A percentile compares a stretch with the other conserved stretches of the same genome.
These are phyloP conservation scores for Zeus faber DNA, from an alignment of 2,113 vertebrate species.

Conservation along the genomic window DNA sequence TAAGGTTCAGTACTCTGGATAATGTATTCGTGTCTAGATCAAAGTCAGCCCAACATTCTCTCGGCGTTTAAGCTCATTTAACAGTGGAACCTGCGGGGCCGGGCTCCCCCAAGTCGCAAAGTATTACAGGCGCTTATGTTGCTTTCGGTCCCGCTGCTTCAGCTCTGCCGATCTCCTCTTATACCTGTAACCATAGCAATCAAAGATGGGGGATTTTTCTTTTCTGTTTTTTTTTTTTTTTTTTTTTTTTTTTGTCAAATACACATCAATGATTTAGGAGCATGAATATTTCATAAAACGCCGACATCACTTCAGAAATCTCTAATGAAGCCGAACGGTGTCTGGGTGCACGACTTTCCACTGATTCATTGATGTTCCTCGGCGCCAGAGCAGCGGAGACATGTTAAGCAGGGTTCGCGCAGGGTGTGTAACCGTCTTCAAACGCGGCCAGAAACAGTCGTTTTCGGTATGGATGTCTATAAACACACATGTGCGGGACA, in stretches of 20 bases:
- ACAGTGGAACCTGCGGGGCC: conserved; percentile 30
- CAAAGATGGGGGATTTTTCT: conserved; percentile 14
- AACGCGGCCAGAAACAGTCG: too few species aligned
- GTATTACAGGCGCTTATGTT: conserved; percentile 12
- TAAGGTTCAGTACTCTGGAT: conserved; percentile 39
- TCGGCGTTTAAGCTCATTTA: conserved; percentile 46
- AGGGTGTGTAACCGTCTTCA: too few species aligned
- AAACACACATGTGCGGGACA: too few species aligned
- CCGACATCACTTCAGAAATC: conserved; percentile 28
- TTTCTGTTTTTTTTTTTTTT: conserved; percentile 13
- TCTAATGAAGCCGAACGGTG: conserved; percentile 34
- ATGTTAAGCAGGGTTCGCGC: conserved; percentile 8
- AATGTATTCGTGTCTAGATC: conserved; percentile 57
- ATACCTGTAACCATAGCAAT: conserved; percentile 42
- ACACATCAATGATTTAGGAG: conserved; percentile 50
- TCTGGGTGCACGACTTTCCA: too few species aligned
- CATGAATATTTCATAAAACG: conserved; percentile 52
- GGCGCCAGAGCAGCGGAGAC: conserved; percentile 13
- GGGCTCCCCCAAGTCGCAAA: conserved; percentile 10
- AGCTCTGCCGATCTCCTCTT: conserved; percentile 18
- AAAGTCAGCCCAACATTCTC: conserved; percentile 38
- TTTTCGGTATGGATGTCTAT: too few species aligned
- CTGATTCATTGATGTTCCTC: conserved; percentile 26
- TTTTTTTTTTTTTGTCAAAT: conserved; percentile 16
- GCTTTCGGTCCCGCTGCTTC: conserved; percentile 3